Evolutionary conservation across 1,140 invertebrate genomes (phyloP), one percentile per base, ranked within the genome.

Genomic region (Brachionus koreanus): DNA sequence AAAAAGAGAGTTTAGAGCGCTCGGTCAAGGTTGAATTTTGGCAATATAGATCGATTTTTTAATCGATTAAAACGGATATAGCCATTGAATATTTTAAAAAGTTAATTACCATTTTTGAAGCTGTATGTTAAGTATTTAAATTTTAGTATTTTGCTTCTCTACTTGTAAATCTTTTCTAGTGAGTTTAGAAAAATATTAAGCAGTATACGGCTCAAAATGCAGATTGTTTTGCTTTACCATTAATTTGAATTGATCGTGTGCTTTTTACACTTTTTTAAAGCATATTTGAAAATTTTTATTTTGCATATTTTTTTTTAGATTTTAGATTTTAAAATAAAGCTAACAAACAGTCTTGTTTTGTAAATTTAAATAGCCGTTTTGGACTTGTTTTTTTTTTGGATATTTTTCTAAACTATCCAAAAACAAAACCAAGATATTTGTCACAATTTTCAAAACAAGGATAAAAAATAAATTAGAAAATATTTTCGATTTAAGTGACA

Each of bases 61-160:
- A 46, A 74, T 74, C 25, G 69, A 74, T 74, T 74, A 74, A 74
- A 74, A 46, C 23, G 69, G 69, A 74, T 74, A 74, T 46, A 35
- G 19, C 37, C 37, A 39, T 7, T 3, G 5, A 69, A 69, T 37
- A 39, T 37, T 16, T 19, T 19, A 42, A 69, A 63, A 69, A 39
- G 39, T 33, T 65, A 72, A 43, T 74, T 74, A 74, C 69, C 69
- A 74, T 74, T 74, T 29, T 74, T 74, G 69, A 74, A 74, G 69
- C 69, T 74, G 69, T 74, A 74, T 74, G 23, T 74, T 74, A 43
- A 46, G 39, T 57, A 57, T 46, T 74, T 46, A 35, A 74, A 74
- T 6, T 74, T 74, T 69, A 69, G 35, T 37, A 37, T 35, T 69
- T 69, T 69, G 65, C 65, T 69, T 69, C 65, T 69, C 13, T 39